Conservation (phyloP, 2,888 invertebrate genomes). For the Suillia variegata region DNA sequence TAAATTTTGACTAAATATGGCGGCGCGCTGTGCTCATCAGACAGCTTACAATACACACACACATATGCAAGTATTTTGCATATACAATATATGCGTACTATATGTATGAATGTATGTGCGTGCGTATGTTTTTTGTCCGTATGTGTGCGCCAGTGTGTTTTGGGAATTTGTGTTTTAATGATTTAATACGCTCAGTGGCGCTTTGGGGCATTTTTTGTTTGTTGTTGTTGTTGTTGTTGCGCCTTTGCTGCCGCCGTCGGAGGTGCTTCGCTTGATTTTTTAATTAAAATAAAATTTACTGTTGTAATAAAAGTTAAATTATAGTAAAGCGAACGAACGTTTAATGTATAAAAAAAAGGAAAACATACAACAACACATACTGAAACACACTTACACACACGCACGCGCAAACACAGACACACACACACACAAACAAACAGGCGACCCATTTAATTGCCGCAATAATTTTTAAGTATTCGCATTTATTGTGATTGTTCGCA, state of each 20-base stretch:
- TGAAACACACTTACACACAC: no score
- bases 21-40: neutral
- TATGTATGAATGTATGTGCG: neutral
- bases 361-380: no score
- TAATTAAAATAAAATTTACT: neutral
- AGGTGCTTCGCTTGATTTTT: neutral
- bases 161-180: neutral
- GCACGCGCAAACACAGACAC: no score
- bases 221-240: no score
- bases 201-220: neutral
- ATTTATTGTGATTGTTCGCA: neutral
- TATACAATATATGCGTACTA: neutral
- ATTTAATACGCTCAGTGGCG: neutral
- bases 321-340: neutral
- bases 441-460: neutral
- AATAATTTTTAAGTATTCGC: neutral
- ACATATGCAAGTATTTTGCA: no score
- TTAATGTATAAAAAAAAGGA: no score
- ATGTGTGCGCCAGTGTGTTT: neutral
- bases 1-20: constrained; percentile 1
- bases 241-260: no score
- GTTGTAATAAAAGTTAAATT: neutral
- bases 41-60: no score
- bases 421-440: no score
- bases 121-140: neutral